Conservation (phyloP, 2,888 invertebrate genomes). For the Dynastes hyllus region DNA sequence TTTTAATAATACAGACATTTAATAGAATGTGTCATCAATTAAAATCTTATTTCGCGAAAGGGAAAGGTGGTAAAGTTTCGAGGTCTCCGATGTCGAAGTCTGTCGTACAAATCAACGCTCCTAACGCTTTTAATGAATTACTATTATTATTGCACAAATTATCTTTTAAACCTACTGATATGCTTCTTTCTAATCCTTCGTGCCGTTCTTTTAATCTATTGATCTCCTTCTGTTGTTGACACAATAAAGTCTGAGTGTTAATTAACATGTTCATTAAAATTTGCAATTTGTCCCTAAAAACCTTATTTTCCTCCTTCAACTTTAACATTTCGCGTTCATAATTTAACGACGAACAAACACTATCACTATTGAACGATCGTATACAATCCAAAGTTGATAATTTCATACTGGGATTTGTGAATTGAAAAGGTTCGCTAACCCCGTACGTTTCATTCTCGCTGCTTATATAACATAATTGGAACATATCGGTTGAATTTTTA, state of each 20-base stretch:
- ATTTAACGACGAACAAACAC: conserved; percentile 48
- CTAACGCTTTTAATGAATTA: conserved; percentile 39
- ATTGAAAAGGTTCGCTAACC: conserved; percentile 67
- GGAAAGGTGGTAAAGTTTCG: conserved; percentile 57
- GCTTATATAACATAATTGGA: conserved; percentile 68
- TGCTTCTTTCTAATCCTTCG: conserved; percentile 1
- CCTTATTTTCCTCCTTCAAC: conserved; percentile 63
- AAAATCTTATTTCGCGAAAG: conserved; percentile 48
- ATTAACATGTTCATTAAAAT: conserved; percentile 59
- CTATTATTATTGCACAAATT: conserved; percentile 21
- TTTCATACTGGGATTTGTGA: conserved; percentile 52
- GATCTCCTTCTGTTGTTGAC: conserved; percentile 63
- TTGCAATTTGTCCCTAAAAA: conserved; percentile 57
- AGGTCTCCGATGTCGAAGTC: conserved; percentile 56
- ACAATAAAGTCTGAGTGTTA: conserved; percentile 57
- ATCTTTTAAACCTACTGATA: conserved; percentile 5
- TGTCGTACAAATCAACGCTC: not conserved
- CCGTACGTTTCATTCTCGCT: conserved; percentile 66
- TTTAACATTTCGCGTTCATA: conserved; percentile 58
- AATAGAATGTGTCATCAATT: no score
- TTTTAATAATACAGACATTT: no score
- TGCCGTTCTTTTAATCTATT: conserved; percentile 59
- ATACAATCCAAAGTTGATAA: conserved; percentile 44
- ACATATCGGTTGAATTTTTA: conserved; percentile 64
- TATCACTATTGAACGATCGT: conserved; percentile 46